Evolutionary conservation across 2,113 vertebrate species (phyloP).

Genomic region (Elgaria multicarinata): DNA sequence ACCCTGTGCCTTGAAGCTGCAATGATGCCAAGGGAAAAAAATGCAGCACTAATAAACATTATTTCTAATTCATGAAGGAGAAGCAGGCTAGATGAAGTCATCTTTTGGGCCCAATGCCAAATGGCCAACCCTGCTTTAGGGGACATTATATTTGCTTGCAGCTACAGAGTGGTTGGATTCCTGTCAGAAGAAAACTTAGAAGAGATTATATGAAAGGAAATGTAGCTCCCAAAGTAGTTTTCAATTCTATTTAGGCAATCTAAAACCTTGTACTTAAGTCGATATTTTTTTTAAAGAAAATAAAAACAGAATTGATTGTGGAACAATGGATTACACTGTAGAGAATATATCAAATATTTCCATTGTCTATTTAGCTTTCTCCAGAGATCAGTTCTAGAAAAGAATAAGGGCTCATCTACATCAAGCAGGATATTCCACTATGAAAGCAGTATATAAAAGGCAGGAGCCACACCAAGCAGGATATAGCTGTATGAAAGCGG

Average conservation of each 20-base stretch:
- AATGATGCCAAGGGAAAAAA: background rate
- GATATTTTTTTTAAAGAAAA: background rate
- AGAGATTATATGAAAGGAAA: background rate
- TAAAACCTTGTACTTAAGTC: conserved; percentile 33
- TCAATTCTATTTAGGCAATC: background rate
- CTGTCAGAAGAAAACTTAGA: background rate
- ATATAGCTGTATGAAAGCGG: too few relatives aligned
- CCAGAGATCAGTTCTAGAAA: background rate
- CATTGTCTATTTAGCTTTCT: conserved; percentile 34
- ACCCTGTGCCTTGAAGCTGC: background rate
- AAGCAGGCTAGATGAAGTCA: background rate
- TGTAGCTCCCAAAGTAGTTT: background rate
- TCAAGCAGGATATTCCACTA: too few relatives aligned
- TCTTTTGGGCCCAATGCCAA: background rate
- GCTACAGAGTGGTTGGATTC: background rate
- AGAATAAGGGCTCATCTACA: too few relatives aligned
- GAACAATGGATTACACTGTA: conserved; percentile 13
- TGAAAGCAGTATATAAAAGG: too few relatives aligned
- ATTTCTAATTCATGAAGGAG: conserved; percentile 22
- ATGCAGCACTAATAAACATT: background rate
- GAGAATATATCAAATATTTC: background rate
- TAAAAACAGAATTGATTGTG: conserved; percentile 15
- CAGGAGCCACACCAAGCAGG: too few relatives aligned
- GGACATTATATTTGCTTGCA: conserved; percentile 8
- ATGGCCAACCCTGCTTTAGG: background rate